Evolutionary conservation across 1,140 invertebrate species (phyloP).

Genomic region (Diuraphis noxia): DNA sequence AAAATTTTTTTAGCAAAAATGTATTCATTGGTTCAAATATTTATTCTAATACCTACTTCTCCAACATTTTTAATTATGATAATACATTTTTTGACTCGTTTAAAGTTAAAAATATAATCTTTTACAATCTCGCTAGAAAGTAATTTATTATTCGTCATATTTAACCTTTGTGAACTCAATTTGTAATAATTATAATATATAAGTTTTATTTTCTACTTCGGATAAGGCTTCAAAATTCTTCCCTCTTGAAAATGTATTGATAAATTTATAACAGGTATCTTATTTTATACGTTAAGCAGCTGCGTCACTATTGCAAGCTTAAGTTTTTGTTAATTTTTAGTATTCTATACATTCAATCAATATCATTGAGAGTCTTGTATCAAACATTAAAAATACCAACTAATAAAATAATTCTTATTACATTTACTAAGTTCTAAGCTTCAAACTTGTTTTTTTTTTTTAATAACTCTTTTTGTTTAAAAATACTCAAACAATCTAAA

Average conservation of each 20-base stretch:
- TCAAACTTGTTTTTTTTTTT: conserved; percentile 9
- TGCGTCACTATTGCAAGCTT: not conserved
- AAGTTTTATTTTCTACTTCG: not conserved
- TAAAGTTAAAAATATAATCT: not conserved
- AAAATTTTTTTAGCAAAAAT: too few species aligned
- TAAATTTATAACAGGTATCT: not conserved
- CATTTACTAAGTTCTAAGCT: not conserved
- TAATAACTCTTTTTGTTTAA: not conserved
- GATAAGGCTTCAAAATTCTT: not conserved
- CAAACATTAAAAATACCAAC: not conserved
- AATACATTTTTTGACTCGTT: not conserved
- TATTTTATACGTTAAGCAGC: not conserved
- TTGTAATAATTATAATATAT: not conserved
- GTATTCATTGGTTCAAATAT: conserved; percentile 20
- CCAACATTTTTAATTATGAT: not conserved
- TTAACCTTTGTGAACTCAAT: not conserved
- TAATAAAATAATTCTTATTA: not conserved
- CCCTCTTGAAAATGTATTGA: not conserved
- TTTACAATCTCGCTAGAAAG: not conserved
- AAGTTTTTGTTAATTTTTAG: not conserved
- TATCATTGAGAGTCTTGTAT: conserved; percentile 3
- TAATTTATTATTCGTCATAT: not conserved
- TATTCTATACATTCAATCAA: not conserved
- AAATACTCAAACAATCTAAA: not conserved
- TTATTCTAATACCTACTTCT: too few species aligned